phyloP scores from a whole-genome alignment of 2,888 invertebrate species.

The Watsonalla binaria region DNA sequence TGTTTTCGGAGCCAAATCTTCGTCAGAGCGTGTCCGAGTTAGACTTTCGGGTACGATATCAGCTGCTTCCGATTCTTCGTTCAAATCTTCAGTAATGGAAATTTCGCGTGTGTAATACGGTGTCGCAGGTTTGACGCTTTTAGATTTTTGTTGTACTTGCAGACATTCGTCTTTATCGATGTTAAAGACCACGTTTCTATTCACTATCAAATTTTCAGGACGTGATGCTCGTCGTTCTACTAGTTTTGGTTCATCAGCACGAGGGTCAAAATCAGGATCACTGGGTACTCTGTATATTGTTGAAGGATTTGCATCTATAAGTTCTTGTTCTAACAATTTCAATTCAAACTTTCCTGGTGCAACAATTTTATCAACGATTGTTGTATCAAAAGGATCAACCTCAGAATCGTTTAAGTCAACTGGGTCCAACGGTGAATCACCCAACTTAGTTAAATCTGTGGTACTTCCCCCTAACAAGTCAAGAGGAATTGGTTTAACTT shows the following conservation, averaged over 20 bases:
- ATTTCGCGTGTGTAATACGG: conserved; percentile 87
- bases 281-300: conserved; percentile 72
- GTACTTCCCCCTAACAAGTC: conserved; percentile 88
- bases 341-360: conserved; percentile 88
- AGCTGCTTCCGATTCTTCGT: conserved; percentile 80
- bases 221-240: conserved; percentile 80
- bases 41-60: conserved; percentile 81
- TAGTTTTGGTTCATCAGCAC: conserved; percentile 79
- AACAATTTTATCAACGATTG: conserved; percentile 83
- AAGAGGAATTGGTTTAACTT: conserved; percentile 65
- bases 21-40: conserved; percentile 81
- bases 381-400: conserved; percentile 93
- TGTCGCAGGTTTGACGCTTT: conserved; percentile 85
- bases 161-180: conserved; percentile 54
- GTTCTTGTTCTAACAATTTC: conserved; percentile 87
- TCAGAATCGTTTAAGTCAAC: conserved; percentile 75
- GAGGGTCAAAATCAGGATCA: conserved; percentile 91
- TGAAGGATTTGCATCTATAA: conserved; percentile 75
- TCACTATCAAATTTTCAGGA: conserved; percentile 78
- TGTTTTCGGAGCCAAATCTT: conserved; percentile 78
- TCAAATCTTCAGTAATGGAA: conserved; percentile 75
- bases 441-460: conserved; percentile 84
- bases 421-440: conserved; percentile 83
- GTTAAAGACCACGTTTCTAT: conserved; percentile 75
- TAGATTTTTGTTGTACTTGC: conserved; percentile 80